Evolutionary conservation across 2,113 vertebrate species (phyloP).

Genomic region (Indicator indicator): DNA sequence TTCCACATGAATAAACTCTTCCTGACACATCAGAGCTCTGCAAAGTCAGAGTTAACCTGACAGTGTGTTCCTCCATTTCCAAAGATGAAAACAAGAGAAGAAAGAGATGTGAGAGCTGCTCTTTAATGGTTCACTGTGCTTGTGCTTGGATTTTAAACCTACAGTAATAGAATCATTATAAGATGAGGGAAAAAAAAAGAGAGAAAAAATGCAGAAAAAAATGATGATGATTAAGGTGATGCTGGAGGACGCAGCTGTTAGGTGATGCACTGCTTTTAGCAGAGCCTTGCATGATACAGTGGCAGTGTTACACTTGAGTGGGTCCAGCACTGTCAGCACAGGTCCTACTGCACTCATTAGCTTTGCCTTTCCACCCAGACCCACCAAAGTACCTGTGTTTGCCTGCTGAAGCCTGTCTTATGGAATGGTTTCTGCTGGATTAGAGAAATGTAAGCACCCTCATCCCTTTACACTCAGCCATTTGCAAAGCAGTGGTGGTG

Average conservation of each 20-base stretch:
- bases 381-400: accelerated
- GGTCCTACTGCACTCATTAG: background rate
- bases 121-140: background rate
- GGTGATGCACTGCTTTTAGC: background rate
- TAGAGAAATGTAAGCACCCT: background rate
- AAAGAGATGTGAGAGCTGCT: background rate
- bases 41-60: background rate
- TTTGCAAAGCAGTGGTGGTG: background rate
- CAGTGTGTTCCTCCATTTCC: background rate
- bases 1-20: slow-evolving; percentile 55
- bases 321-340: background rate
- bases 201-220: background rate
- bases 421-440: background rate
- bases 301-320: background rate
- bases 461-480: background rate
- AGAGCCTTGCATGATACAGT: background rate
- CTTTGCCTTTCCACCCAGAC: background rate
- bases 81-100: background rate
- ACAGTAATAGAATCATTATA: background rate
- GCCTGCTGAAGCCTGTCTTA: background rate
- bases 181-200: accelerated
- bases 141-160: background rate
- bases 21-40: slow-evolving; percentile 15
- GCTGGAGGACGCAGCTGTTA: background rate
- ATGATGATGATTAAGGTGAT: background rate